Base-by-base conservation (phyloP, 2,797 vertebrate genomes). In the Pteronotus mesoamericanus region DNA sequence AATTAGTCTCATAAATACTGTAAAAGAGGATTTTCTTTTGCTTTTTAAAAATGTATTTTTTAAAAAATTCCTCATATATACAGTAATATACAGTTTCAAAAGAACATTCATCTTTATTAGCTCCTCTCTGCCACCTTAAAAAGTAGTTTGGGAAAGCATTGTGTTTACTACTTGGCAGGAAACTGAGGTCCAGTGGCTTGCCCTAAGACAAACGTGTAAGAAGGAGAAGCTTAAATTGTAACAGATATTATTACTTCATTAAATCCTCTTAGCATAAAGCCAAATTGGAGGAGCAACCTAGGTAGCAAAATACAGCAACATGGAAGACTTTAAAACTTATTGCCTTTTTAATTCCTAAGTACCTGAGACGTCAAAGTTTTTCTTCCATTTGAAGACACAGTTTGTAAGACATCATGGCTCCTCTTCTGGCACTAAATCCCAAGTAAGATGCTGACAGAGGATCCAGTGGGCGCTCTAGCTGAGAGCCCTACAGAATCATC, bases 231-330 rank as follows among this genome's bases (percentile, higher is more conserved):
- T 85, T 87, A 88, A 92, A 88, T 78, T 85, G 15, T 88, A 92
- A 88, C 34, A 85, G 71, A 92, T 85, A 90, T 79, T 55, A 94
- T 89, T 91, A 90, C 77, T 14, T 96, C 95, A 94, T 88, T 85
- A 92, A 87, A 92, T 92, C 26, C 72, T 95, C 77, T 77, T 72
- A 94, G 91, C 82, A 85, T 77, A 90, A 96, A 92, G 26, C n/a
- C 53, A 88, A 74, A 86, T 86, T 68, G 29, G 53, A 88, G 51
- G 89, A 69, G 80, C 44, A 75, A 37, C 29, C 1, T 14, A 0
- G 11, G 74, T 89, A 94, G 59, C 55, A 93, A 94, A 95, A 94
- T 59, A 15, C 10, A 85, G 5, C 34, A 22, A 34, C 3, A 0
- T 29, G 26, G 34, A 74, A 53, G n/a, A n/a, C 29, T 57, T 80